These are phyloP conservation scores for Euzophera pinguis DNA, from an alignment of 2,888 invertebrate species.

Conservation along the genomic window DNA sequence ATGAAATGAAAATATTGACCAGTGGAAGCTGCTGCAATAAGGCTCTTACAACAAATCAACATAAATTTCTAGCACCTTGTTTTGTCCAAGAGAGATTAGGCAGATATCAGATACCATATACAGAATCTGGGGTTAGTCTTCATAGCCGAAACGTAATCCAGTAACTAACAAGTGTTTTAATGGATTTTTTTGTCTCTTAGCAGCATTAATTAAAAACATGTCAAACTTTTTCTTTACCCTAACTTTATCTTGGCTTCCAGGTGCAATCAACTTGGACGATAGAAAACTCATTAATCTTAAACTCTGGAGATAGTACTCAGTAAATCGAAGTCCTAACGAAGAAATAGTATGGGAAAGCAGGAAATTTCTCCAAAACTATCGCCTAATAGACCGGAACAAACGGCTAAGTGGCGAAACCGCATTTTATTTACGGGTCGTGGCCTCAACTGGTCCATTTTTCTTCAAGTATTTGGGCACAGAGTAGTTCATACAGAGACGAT, in stretches of 20 bases:
- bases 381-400: constrained; percentile 47
- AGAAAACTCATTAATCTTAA: constrained; percentile 6
- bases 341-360: constrained; percentile 11
- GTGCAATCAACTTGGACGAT: constrained; percentile 2
- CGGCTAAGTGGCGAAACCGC: constrained; percentile 45
- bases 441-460: constrained; percentile 36
- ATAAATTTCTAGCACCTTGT: no score
- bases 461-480: constrained; percentile 10
- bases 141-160: neutral
- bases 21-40: no score
- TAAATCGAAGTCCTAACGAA: constrained; percentile 5
- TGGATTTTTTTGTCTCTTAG: neutral
- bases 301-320: constrained; percentile 3
- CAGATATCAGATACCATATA: no score
- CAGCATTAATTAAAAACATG: constrained; percentile 2
- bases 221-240: constrained; percentile 5
- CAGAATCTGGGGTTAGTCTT: no score
- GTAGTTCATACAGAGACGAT: neutral
- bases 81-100: no score
- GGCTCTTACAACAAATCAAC: no score
- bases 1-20: no score
- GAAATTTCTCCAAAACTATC: constrained; percentile 24
- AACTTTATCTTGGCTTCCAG: neutral
- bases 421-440: constrained; percentile 49
- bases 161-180: neutral